Conservation (phyloP, 1,140 invertebrate species). For the Agrypnia vestita region DNA sequence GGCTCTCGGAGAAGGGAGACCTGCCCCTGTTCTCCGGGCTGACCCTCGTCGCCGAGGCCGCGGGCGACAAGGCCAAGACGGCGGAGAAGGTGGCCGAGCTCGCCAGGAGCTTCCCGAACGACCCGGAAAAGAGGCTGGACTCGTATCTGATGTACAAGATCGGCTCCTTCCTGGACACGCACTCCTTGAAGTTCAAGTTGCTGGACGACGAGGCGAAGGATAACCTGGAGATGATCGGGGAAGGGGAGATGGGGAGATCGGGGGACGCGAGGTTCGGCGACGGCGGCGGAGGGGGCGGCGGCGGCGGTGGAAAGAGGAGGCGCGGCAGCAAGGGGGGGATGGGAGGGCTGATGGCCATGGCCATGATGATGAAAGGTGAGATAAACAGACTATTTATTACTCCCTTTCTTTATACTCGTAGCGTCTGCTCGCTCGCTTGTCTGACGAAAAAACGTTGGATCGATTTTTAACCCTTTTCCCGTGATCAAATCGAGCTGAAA, state of each 20-base stretch:
- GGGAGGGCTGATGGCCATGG: constrained; percentile 74
- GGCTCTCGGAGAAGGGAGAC: constrained; percentile 71
- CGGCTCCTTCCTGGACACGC: constrained; percentile 74
- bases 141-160: constrained; percentile 71
- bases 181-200: constrained; percentile 82
- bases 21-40: constrained; percentile 78
- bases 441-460: too few relatives aligned
- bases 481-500: too few relatives aligned
- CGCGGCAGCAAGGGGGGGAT: constrained; percentile 65
- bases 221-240: constrained; percentile 66
- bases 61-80: constrained; percentile 72
- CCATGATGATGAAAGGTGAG: constrained; percentile 79
- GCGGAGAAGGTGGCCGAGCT: constrained; percentile 81
- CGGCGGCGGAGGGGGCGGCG: constrained; percentile 63
- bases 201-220: constrained; percentile 76
- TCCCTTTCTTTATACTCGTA: too few relatives aligned
- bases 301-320: constrained; percentile 65
- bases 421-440: too few relatives aligned
- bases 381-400: too few relatives aligned
- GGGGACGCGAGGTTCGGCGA: constrained; percentile 59
- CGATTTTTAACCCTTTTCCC: too few relatives aligned
- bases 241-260: constrained; percentile 66
- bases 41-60: constrained; percentile 80
- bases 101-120: constrained; percentile 82
- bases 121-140: constrained; percentile 83